Percentiles rank a stretch among this genome's conserved stretches.
Evolutionary conservation across 2,797 vertebrate species (phyloP).

Genomic region (Echiichthys vipera): DNA sequence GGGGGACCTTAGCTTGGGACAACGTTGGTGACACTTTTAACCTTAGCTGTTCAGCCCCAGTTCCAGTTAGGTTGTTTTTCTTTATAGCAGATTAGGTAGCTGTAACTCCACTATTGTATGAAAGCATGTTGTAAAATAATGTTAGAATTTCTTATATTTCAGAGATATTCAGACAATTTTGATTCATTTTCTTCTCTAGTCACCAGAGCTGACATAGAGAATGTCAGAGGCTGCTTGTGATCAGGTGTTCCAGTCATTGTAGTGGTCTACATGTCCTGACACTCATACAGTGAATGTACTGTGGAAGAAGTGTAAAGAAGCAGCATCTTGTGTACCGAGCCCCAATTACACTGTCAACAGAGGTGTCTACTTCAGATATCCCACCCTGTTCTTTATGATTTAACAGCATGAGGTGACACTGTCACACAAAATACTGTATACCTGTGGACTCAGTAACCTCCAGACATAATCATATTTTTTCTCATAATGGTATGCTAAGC

Average conservation of each 20-base stretch:
- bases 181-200: background rate
- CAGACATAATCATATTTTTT: slow-evolving; percentile 23
- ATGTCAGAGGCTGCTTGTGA: slow-evolving; percentile 27
- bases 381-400: slow-evolving; percentile 53
- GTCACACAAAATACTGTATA: slow-evolving; percentile 47
- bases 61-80: too few species aligned
- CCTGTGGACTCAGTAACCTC: slow-evolving; percentile 27
- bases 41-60: too few species aligned
- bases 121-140: too few species aligned
- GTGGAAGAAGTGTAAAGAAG: slow-evolving; percentile 30
- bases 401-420: slow-evolving; percentile 57
- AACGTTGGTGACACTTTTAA: too few species aligned
- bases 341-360: slow-evolving; percentile 62
- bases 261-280: slow-evolving; percentile 30
- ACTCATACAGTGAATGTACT: slow-evolving; percentile 23
- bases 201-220: slow-evolving; percentile 29
- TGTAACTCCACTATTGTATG: too few species aligned
- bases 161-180: background rate
- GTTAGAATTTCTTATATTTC: background rate
- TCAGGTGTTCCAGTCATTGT: slow-evolving; percentile 42
- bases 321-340: slow-evolving; percentile 50
- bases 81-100: too few species aligned
- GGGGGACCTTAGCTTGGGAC: too few species aligned
- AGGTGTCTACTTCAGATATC: slow-evolving; percentile 48
- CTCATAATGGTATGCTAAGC: slow-evolving; percentile 19